These are phyloP conservation scores for Altica lythri DNA, from an alignment of 2,888 invertebrate species.

Conservation along the genomic window DNA sequence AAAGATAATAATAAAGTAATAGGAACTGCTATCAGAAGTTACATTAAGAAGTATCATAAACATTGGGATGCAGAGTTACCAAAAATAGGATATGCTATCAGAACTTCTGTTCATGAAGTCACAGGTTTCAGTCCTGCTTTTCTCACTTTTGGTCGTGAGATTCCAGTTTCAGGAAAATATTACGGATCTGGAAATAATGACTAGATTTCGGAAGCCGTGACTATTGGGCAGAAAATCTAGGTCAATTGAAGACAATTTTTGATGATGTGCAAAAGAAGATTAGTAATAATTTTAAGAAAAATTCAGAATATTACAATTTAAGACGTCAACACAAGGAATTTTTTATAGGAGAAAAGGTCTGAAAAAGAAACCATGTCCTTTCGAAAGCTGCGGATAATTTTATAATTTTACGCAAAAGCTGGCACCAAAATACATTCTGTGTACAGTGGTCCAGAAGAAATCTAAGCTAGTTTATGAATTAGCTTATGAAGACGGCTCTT, in stretches of 20 bases:
- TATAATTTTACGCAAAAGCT: constrained; percentile 20
- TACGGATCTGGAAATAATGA: neutral
- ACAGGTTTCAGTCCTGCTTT: neutral
- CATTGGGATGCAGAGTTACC: neutral
- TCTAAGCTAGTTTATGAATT: constrained; percentile 20
- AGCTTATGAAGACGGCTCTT: constrained; percentile 12
- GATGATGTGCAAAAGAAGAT: neutral
- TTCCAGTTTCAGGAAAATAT: neutral
- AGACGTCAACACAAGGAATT: no score
- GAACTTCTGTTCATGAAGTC: neutral
- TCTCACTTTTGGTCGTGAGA: neutral
- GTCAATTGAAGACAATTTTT: neutral
- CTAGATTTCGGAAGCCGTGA: no score
- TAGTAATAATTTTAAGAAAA: neutral
- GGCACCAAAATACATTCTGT: constrained; percentile 7
- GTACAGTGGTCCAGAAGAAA: constrained; percentile 4
- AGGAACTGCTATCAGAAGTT: neutral
- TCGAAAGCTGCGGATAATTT: neutral
- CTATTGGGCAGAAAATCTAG: neutral
- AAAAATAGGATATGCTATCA: neutral
- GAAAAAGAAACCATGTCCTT: constrained; percentile 8
- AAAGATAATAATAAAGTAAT: neutral
- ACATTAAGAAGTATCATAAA: neutral
- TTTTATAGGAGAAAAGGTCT: constrained; percentile 7
- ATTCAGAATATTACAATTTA: no score